Base-by-base conservation (phyloP, 2,888 invertebrate genomes). In the Chirona hameri region DNA sequence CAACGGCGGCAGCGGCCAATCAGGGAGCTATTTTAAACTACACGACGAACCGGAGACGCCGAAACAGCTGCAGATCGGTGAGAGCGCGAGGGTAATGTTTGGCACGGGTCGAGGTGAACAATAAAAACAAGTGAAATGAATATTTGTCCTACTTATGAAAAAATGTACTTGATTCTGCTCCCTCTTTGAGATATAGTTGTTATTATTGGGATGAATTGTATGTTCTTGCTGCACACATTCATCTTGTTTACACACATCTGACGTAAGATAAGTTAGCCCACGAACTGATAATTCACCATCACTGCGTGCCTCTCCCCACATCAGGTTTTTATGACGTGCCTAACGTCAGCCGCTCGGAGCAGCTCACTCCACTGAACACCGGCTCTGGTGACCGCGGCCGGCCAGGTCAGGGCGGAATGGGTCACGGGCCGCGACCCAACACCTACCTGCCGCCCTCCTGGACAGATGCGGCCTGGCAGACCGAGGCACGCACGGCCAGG, bases 1-100 rank as follows among this genome's bases (percentile, higher is more conserved):
- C n/a, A 83, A 84, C 76, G 83, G 79, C 72, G 84, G 82, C 79
- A 14, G 15, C 12, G 15, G 27, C 46, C 46, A 79, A 27, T 52
- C 79, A 52, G 79, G 79, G 18, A 79, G 52, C 79, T 79, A 79
- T 27, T 79, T 79, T 24, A 79, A 79, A 24, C 79, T 79, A 12
- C 48, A 52, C 52, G 52, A 79, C 18, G 48, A 79, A n/a, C 7
- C 46, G 27, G 46, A 46, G 27, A 76, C 29, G 21, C 76, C 39
- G 5, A 76, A 76, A 39, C 21, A 31, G 76, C 31, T 76, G 39
- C 76, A 15, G 39, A 76, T 76, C 4, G 76, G 76, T 76, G n/a
- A 29, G 69, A 1, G 10, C n/a, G n/a, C n/a, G n/a, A n/a, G n/a
- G n/a, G n/a, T n/a, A n/a, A n/a, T n/a, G n/a, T n/a, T n/a, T n/a